Base-by-base conservation (phyloP, 2,113 vertebrate species). In the Lepus americanus region DNA sequence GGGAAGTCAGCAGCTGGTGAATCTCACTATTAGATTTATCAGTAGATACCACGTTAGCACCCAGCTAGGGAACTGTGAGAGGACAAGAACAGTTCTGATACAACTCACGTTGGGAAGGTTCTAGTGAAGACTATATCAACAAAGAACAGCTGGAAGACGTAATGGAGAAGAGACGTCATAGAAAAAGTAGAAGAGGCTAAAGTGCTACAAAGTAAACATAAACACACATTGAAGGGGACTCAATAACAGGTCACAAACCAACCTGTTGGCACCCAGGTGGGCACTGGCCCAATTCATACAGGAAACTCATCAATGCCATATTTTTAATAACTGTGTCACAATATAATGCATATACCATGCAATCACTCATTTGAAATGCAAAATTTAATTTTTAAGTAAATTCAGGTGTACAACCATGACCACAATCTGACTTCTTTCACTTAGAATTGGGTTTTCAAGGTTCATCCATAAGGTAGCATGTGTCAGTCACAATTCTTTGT, bases 391-490 rank as follows among this genome's bases (percentile, higher is more conserved):
- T 79, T 76, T 74, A 9, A 7, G 36, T 36, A 0, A 16, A 10
- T 29, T 17, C 73, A 78, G 59, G 27, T 51, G 12, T 61, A 16
- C 12, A 39, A 51, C 11, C 59, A 69, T 39, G 10, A 25, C 31
- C 36, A 53, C 8, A 39, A 20, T 55, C 29, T 19, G n/a, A 64
- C 19, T 69, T 72, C 29, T 66, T 67, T 67, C 2, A 27, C 9
- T n/a, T 36, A 44, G 12, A 10, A 33, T 63, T 83, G 9, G 53
- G n/a, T 19, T 9, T 55, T 63, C 11, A 39, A 59, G 29, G 2
- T 19, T 63, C n/a, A 25, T 11, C 29, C n/a, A 4, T n/a, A 19
- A 6, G 39, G 5, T 4, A 76, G 3, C 25, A 49, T 0, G 3
- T 19, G 36, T 22, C 1, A 16, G 0, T 3, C 7, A 14, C 74